Percentiles rank a stretch among this genome's conserved stretches.
Conservation (phyloP, 2,113 vertebrate genomes). For the Neolamprologus tretocephalus region DNA sequence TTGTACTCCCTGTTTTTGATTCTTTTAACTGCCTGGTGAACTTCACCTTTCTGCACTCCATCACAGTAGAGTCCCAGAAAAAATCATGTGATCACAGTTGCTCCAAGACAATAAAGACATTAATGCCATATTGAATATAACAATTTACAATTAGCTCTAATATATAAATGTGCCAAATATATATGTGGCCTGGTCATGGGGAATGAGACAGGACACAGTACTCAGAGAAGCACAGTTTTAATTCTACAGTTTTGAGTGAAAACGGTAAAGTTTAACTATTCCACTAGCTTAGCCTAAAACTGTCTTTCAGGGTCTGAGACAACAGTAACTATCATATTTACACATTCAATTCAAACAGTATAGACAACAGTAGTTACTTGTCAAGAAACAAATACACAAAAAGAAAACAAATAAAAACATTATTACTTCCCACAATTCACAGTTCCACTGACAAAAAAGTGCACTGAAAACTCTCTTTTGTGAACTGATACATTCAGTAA, state of each 20-base stretch:
- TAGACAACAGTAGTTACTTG: not conserved
- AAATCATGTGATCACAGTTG: not conserved
- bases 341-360: not conserved
- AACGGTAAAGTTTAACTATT: not conserved
- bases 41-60: not conserved
- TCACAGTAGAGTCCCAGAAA: not conserved
- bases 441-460: not conserved
- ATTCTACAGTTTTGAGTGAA: not conserved
- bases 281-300: not conserved
- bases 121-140: not conserved
- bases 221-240: not conserved
- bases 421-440: not conserved
- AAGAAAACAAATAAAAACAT: not conserved
- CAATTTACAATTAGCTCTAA: not conserved
- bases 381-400: not conserved
- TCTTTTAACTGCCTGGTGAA: not conserved
- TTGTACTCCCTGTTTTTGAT: not conserved
- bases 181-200: not conserved
- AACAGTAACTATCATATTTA: not conserved
- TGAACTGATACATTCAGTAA: not conserved
- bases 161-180: not conserved
- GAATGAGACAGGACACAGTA: not conserved
- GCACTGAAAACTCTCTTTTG: not conserved
- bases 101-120: not conserved
- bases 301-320: not conserved